Evolutionary conservation across 2,888 invertebrate species (phyloP).

Genomic region (Ypsolopha sequella): DNA sequence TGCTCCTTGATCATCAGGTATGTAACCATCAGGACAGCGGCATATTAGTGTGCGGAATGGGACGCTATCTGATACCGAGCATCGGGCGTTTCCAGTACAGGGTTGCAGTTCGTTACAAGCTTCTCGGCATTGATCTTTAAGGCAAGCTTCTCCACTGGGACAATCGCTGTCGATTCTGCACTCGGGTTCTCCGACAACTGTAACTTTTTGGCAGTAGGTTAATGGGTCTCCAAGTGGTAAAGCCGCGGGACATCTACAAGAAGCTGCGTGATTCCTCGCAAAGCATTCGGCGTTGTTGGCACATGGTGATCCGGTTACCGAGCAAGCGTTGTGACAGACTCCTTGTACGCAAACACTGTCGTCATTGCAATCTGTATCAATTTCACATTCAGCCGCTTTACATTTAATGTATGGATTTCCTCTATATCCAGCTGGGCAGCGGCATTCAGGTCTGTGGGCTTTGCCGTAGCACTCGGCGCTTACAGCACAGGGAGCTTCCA

Average conservation of each 20-base stretch:
- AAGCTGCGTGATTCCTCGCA: conserved; percentile 82
- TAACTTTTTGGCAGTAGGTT: conserved; percentile 75
- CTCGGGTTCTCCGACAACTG: conserved; percentile 71
- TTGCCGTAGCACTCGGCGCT: conserved; percentile 88
- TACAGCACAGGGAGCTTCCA: conserved; percentile 84
- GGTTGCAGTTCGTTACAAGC: conserved; percentile 83
- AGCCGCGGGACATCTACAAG: conserved; percentile 86
- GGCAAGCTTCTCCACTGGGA: conserved; percentile 84
- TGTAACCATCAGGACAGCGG: conserved; percentile 87
- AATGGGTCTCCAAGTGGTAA: conserved; percentile 85
- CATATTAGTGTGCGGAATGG: conserved; percentile 91
- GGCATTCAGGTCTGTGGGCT: conserved; percentile 83
- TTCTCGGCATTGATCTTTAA: conserved; percentile 81
- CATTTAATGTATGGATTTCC: conserved; percentile 88
- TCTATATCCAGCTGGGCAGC: conserved; percentile 80
- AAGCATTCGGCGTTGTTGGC: conserved; percentile 87
- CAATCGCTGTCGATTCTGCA: conserved; percentile 85
- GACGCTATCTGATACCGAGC: conserved; percentile 86
- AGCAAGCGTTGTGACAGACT: conserved; percentile 85
- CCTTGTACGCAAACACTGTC: conserved; percentile 79
- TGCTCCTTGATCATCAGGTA: conserved; percentile 83
- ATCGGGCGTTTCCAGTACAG: conserved; percentile 80
- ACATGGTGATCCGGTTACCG: conserved; percentile 75
- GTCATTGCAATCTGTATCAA: conserved; percentile 82
- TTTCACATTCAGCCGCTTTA: conserved; percentile 82